These are phyloP conservation scores for crab-eating macaque (Macaca fascicularis) DNA, from an alignment of 2,113 vertebrate species.

Conservation along the genomic window DNA sequence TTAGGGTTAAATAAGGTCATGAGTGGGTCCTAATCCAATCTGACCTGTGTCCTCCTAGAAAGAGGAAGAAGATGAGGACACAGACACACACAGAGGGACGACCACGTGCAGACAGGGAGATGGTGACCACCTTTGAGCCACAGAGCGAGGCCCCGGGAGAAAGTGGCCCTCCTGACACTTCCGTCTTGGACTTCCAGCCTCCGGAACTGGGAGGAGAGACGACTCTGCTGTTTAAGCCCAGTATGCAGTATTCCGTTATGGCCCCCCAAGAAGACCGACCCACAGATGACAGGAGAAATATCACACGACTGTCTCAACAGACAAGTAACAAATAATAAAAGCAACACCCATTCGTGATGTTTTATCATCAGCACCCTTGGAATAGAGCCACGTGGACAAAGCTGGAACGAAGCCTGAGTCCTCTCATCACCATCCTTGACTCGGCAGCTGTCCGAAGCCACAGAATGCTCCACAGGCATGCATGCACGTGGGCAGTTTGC, in stretches of 20 bases:
- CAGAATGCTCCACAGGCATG: fast-evolving
- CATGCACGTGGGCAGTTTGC: fast-evolving
- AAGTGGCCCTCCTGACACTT: fast-evolving
- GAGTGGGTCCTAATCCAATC: background rate
- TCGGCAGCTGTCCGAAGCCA: background rate
- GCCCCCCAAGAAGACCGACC: background rate
- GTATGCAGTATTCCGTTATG: no score
- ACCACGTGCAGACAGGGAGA: fast-evolving
- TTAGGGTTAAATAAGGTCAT: fast-evolving
- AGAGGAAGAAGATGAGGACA: background rate
- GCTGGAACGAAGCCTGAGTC: fast-evolving
- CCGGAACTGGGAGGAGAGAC: no score
- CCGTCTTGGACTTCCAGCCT: fast-evolving
- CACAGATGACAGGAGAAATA: background rate
- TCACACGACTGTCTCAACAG: background rate
- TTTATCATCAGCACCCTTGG: background rate
- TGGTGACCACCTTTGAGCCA: fast-evolving
- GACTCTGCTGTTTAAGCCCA: background rate
- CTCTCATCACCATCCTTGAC: fast-evolving
- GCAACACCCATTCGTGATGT: background rate
- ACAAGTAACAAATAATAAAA: background rate
- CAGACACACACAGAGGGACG: background rate
- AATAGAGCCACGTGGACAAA: fast-evolving
- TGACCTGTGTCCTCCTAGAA: background rate
- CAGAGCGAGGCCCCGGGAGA: fast-evolving